Evolutionary conservation across 1,140 invertebrate species (phyloP).

Genomic region (Chrysoperla carnea): DNA sequence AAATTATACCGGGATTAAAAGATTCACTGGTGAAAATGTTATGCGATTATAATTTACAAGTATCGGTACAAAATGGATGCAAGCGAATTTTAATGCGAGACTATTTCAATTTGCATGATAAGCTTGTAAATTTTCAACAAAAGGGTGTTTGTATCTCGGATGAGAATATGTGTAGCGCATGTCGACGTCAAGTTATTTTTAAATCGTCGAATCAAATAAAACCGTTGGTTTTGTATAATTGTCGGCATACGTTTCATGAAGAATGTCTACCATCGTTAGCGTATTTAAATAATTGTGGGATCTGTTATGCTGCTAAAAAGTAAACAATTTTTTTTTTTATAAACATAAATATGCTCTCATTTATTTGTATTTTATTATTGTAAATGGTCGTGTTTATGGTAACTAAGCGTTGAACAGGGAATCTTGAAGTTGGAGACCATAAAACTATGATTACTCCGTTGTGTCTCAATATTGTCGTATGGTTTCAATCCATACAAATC

Average conservation of each 20-base stretch:
- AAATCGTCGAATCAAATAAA: conserved; percentile 9
- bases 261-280: conserved; percentile 45
- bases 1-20: conserved; percentile 77
- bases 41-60: conserved; percentile 85
- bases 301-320: conserved; percentile 12
- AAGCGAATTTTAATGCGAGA: conserved; percentile 75
- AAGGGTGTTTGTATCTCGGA: conserved; percentile 54
- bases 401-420: too few relatives aligned
- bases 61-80: conserved; percentile 73
- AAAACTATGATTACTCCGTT: too few relatives aligned
- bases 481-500: too few relatives aligned
- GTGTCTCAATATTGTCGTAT: too few relatives aligned
- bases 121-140: conserved; percentile 56
- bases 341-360: neutral
- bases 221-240: conserved; percentile 61
- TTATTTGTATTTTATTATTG: conserved; percentile 1
- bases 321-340: conserved; percentile 3
- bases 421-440: too few relatives aligned
- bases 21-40: conserved; percentile 89
- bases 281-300: conserved; percentile 11
- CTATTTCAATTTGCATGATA: conserved; percentile 77
- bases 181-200: conserved; percentile 29
- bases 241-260: conserved; percentile 78
- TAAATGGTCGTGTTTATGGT: conserved; percentile 1
- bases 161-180: conserved; percentile 56